Conservation (phyloP, 2,888 invertebrate species). For the Biston betularia region DNA sequence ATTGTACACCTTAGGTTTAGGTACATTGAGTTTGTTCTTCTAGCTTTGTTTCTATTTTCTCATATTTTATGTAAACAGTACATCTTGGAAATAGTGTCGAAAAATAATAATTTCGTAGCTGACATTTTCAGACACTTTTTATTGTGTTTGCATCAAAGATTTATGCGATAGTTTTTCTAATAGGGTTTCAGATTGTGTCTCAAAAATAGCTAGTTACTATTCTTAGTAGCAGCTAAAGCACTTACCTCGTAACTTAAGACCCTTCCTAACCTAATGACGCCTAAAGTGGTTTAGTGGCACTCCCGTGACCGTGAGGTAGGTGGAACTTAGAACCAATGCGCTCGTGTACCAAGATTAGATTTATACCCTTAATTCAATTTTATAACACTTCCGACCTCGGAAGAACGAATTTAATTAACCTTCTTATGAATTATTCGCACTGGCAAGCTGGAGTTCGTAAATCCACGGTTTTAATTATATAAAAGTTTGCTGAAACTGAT, state of each 20-base stretch:
- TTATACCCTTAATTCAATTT: constrained; percentile 59
- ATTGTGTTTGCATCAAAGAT: no score
- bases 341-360: constrained; percentile 48
- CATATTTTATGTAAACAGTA: no score
- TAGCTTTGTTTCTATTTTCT: no score
- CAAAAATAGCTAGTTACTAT: constrained; percentile 4
- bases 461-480: constrained; percentile 67
- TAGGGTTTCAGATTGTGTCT: background rate
- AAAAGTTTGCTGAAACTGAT: constrained; percentile 62
- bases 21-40: no score
- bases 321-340: constrained; percentile 39
- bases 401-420: constrained; percentile 70
- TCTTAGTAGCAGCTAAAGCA: constrained; percentile 23
- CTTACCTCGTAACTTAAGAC: constrained; percentile 36
- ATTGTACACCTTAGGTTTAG: no score
- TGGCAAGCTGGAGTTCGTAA: constrained; percentile 61
- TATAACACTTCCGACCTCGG: constrained; percentile 55
- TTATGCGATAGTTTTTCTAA: no score
- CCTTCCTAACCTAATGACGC: constrained; percentile 40
- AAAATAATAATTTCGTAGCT: no score
- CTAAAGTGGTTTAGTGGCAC: constrained; percentile 41
- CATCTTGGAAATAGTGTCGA: no score
- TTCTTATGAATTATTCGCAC: constrained; percentile 70
- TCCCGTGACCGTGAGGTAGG: constrained; percentile 34
- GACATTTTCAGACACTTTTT: no score